These are phyloP conservation scores for Ceratotherium simum DNA, from an alignment of 2,113 vertebrate species.

Conservation along the genomic window DNA sequence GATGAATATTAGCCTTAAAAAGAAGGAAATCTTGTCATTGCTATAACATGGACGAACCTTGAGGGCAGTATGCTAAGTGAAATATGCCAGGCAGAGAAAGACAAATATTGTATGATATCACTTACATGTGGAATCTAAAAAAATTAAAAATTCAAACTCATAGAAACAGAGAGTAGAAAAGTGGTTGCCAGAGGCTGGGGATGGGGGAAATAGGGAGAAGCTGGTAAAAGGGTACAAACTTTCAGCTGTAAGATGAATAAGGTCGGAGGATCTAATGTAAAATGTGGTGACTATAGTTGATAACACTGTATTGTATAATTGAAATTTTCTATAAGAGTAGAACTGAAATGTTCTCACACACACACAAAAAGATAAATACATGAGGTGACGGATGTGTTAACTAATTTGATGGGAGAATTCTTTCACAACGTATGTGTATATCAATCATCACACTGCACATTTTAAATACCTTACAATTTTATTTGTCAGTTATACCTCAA, in stretches of 20 bases:
- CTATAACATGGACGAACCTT: not conserved
- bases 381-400: not conserved
- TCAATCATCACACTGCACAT: not conserved
- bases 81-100: not conserved
- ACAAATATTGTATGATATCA: not conserved
- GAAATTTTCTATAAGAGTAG: not conserved
- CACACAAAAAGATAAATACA: not conserved
- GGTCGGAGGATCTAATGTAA: not conserved
- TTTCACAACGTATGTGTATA: not conserved
- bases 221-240: not conserved
- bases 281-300: not conserved
- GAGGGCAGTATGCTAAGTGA: not conserved
- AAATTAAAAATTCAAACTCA: not conserved
- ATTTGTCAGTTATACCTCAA: not conserved
- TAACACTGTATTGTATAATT: not conserved
- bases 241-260: not conserved
- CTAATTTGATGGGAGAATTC: not conserved
- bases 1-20: not conserved
- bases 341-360: not conserved
- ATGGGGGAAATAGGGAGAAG: not conserved
- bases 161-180: not conserved
- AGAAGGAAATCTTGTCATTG: not conserved
- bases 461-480: not conserved
- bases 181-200: not conserved
- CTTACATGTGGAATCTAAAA: not conserved